phyloP scores from a whole-genome alignment of 2,113 vertebrate species.

The Hippocampus abdominalis region DNA sequence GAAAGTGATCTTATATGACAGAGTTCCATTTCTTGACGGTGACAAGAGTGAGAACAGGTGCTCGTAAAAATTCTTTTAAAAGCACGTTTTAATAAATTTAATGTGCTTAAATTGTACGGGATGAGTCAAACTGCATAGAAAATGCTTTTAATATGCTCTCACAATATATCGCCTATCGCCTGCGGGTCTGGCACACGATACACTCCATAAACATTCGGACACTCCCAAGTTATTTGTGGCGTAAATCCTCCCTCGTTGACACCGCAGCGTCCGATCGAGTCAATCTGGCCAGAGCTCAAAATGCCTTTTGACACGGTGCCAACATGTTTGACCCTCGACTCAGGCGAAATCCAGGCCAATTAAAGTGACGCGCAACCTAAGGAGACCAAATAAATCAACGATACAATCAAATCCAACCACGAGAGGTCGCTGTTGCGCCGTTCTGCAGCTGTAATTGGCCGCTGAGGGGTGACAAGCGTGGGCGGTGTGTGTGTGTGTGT shows the following conservation, averaged over 20 bases:
- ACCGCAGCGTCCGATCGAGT: neutral
- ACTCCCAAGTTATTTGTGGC: neutral
- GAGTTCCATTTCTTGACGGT: too few species aligned
- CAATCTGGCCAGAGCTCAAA: neutral
- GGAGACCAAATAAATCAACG: too few species aligned
- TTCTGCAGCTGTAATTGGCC: conserved; percentile 6
- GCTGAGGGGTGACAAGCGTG: conserved; percentile 14
- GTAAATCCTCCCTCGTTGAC: neutral
- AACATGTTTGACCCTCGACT: conserved; percentile 11
- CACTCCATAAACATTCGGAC: neutral
- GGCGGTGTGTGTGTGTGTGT: conserved; percentile 42
- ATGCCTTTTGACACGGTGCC: conserved; percentile 18
- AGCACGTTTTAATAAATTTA: too few species aligned
- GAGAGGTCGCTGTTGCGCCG: conserved; percentile 66
- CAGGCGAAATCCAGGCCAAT: conserved; percentile 3
- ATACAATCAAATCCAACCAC: conserved; percentile 9
- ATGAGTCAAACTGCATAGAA: too few species aligned
- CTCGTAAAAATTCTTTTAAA: too few species aligned
- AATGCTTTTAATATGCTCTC: neutral
- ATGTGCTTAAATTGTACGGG: too few species aligned
- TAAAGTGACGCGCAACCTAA: neutral
- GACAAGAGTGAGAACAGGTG: too few species aligned
- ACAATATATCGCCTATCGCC: too few species aligned
- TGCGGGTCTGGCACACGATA: neutral
- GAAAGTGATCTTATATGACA: too few species aligned